phyloP scores from a whole-genome alignment of 2,797 vertebrate genomes.

The Danio tinwini region DNA sequence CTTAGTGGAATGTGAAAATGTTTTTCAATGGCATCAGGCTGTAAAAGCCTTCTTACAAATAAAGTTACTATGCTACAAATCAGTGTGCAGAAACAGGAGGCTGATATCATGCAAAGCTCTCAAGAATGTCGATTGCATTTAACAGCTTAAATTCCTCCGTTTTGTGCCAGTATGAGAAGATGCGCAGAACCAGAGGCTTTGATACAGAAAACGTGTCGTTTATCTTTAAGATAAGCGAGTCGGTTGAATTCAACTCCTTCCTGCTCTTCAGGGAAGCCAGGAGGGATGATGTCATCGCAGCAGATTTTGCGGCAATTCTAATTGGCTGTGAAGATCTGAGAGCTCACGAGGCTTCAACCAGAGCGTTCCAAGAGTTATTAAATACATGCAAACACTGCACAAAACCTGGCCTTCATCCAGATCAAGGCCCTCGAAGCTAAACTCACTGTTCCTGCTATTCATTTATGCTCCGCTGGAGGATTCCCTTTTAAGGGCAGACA shows the following conservation, averaged over 20 bases:
- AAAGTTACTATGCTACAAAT: background rate
- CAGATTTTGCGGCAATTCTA: constrained; percentile 67
- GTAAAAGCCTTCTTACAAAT: constrained; percentile 1
- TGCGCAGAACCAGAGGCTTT: constrained; percentile 13
- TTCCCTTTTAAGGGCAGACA: constrained; percentile 72
- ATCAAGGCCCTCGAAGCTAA: constrained; percentile 25
- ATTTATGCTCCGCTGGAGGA: constrained; percentile 9
- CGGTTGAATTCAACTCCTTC: constrained; percentile 64
- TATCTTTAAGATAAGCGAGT: constrained; percentile 45
- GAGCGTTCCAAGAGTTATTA: constrained; percentile 38
- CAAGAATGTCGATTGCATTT: constrained; percentile 28
- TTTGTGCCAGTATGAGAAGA: constrained; percentile 16
- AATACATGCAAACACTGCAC: constrained; percentile 35
- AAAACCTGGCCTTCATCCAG: constrained; percentile 37
- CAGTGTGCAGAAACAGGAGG: background rate
- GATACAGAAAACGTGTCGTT: constrained; percentile 36
- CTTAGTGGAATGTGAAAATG: background rate
- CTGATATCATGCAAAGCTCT: constrained; percentile 2
- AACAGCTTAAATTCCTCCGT: background rate
- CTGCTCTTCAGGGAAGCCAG: constrained; percentile 57
- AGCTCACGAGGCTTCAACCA: constrained; percentile 11
- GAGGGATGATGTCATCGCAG: constrained; percentile 68
- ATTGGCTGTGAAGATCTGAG: constrained; percentile 63
- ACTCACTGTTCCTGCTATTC: constrained; percentile 31
- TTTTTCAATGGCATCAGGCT: background rate